phyloP scores from a whole-genome alignment of 2,797 vertebrate genomes.

The Jordanella pulchra region DNA sequence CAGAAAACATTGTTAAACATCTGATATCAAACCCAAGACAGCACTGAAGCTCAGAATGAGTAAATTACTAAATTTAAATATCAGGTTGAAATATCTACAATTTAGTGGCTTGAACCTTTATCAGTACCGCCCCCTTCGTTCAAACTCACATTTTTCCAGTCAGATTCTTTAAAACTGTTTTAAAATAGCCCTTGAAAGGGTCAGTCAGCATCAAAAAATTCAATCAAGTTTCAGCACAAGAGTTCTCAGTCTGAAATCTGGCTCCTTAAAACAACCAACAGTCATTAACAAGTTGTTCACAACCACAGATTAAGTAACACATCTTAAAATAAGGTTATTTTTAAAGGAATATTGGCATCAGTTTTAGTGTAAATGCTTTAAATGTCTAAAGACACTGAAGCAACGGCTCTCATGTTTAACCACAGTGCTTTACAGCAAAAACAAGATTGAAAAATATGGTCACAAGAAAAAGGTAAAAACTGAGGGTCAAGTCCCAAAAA shows the following conservation, averaged over 20 bases:
- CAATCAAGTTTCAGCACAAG: slow-evolving; percentile 34
- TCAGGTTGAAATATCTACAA: slow-evolving; percentile 28
- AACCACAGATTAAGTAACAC: slow-evolving; percentile 39
- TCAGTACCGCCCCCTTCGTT: background rate
- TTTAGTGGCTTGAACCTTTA: slow-evolving; percentile 37
- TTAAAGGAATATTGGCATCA: slow-evolving; percentile 47
- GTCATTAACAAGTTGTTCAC: slow-evolving; percentile 40
- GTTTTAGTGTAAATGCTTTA: slow-evolving; percentile 47
- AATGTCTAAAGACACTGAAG: slow-evolving; percentile 37
- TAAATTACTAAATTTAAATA: slow-evolving; percentile 34
- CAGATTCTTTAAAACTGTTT: slow-evolving; percentile 39
- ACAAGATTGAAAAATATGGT: slow-evolving; percentile 17
- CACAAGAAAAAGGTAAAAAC: slow-evolving; percentile 32
- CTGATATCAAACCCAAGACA: slow-evolving; percentile 6
- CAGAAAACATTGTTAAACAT: slow-evolving; percentile 7
- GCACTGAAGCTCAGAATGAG: slow-evolving; percentile 22
- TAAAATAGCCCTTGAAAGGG: slow-evolving; percentile 69
- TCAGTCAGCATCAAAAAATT: slow-evolving; percentile 38
- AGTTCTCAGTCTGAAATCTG: slow-evolving; percentile 13
- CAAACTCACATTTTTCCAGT: slow-evolving; percentile 9
- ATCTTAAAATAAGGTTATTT: slow-evolving; percentile 37
- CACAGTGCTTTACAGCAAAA: slow-evolving; percentile 56
- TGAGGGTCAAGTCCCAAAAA: slow-evolving; percentile 31
- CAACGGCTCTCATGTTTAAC: slow-evolving; percentile 39
- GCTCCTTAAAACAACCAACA: slow-evolving; percentile 24